A percentile compares a stretch with the other conserved stretches of the same genome.
Conservation (phyloP, 2,113 vertebrate species). For the Brachyhypopomus occidentalis region DNA sequence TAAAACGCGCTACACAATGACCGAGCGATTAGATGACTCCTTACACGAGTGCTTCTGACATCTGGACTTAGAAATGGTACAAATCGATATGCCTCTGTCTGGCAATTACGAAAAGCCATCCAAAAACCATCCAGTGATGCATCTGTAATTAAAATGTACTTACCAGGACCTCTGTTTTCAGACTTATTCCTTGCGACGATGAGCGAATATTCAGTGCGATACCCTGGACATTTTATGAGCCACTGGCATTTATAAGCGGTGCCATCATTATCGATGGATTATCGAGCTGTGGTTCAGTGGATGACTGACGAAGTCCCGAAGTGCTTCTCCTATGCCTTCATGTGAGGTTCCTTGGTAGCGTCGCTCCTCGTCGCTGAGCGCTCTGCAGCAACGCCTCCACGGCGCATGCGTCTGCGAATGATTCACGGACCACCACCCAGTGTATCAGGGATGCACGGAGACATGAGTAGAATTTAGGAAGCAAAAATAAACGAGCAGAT, state of each 20-base stretch:
- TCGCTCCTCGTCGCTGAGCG: slow-evolving; percentile 14
- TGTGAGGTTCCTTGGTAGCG: slow-evolving; percentile 51
- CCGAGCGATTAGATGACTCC: too few species aligned
- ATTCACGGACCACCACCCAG: slow-evolving; percentile 41
- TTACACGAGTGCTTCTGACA: too few species aligned
- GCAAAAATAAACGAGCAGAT: not conserved
- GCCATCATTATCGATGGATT: slow-evolving; percentile 25
- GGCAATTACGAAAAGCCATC: not conserved
- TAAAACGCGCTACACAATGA: too few species aligned
- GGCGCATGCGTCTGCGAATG: slow-evolving; percentile 47
- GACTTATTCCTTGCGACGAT: not conserved
- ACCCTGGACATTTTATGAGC: not conserved
- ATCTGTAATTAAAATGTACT: slow-evolving; percentile 4
- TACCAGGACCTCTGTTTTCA: not conserved
- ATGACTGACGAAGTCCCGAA: slow-evolving; percentile 33
- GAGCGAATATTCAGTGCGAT: not conserved
- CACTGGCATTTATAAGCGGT: not conserved
- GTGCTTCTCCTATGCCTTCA: slow-evolving; percentile 36
- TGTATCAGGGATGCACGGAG: not conserved
- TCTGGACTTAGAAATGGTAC: too few species aligned
- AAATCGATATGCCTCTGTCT: not conserved
- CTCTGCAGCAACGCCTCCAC: slow-evolving; percentile 53
- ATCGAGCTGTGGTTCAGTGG: slow-evolving; percentile 7
- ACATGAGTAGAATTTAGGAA: slow-evolving; percentile 4
- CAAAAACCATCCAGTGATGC: too few species aligned